Evolutionary conservation across 2,888 invertebrate species (phyloP).

Genomic region (Trisateles emortualis): DNA sequence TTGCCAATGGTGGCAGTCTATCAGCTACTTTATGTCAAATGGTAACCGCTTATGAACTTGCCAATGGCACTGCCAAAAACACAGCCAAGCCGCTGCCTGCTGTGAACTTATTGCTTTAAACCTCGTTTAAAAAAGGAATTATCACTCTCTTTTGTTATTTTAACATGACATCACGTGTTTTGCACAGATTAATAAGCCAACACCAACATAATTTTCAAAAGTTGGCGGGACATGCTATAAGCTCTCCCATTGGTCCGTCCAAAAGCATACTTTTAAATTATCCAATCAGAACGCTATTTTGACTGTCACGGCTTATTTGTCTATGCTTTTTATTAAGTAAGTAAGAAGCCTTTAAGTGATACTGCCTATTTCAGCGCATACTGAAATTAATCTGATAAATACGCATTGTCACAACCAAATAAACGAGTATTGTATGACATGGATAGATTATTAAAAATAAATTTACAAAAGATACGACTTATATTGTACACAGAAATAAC

Average conservation of each 20-base stretch:
- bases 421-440: slow-evolving; percentile 47
- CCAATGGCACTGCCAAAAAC: too few species aligned
- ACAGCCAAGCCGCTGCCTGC: too few species aligned
- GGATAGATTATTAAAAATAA: slow-evolving; percentile 27
- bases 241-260: background rate
- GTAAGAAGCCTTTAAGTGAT: slow-evolving; percentile 52
- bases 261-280: background rate
- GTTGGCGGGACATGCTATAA: too few species aligned
- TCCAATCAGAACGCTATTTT: background rate
- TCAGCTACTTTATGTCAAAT: too few species aligned
- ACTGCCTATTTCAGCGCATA: slow-evolving; percentile 24
- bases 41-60: too few species aligned
- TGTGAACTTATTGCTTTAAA: too few species aligned
- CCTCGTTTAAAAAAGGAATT: too few species aligned
- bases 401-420: slow-evolving; percentile 47
- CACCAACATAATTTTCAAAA: too few species aligned
- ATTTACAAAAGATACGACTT: slow-evolving; percentile 34
- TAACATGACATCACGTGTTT: too few species aligned
- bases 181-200: too few species aligned
- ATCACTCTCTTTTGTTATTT: too few species aligned
- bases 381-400: slow-evolving; percentile 31
- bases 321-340: slow-evolving; percentile 23
- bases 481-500: background rate
- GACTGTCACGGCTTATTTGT: background rate
- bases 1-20: too few species aligned